Evolutionary conservation across 2,113 vertebrate species (phyloP), one percentile per base, ranked within the genome.

Genomic region (Hiodon alosoides): DNA sequence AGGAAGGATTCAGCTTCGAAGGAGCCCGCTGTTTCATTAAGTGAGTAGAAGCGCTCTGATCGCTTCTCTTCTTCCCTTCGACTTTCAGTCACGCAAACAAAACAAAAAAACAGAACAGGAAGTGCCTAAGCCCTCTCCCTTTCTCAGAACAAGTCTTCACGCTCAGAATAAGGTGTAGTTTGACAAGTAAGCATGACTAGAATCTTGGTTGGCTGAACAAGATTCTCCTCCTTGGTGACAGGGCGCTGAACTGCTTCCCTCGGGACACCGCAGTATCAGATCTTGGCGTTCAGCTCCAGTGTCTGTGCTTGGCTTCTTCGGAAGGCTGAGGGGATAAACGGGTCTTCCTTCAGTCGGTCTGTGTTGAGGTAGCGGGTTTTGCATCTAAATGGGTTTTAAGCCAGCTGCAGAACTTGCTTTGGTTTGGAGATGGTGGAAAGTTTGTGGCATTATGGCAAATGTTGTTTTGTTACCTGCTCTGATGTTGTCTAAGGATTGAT

Each of bases 11-110:
- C 79, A 97, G 96, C 54, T 99, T 99, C 78, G 97, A 99, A 88
- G 97, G 97, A 79, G 97, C 97, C 68, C 92, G 97, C 80, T 99
- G 97, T 79, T 99, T 95, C 86, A 96, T 99, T 87, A 98, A 99
- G 97, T 99, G 91, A 98, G 97, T 92, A 67, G 65, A 62, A 74
- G 66, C n/a, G 10, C 1, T 59, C 14, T 59, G 5, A 3, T 16
- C 0, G 16, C 70, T 46, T 7, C 5, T 4, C 10, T 7, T 47
- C 17, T 14, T 13, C 52, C 2, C 1, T 5, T 46, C 61, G 31
- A 31, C 31, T 31, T 31, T 31, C 31, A 31, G 31, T 31, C 31
- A 31, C 31, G 31, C 31, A 31, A 31, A 31, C 31, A 31, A 31
- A 31, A 31, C 31, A 31, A 31, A 31, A 0, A 31, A 31, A 31